Evolutionary conservation across 2,888 invertebrate genomes (phyloP), one percentile per base, ranked within the genome.

Genomic region (Nemotelus nigrinus): DNA sequence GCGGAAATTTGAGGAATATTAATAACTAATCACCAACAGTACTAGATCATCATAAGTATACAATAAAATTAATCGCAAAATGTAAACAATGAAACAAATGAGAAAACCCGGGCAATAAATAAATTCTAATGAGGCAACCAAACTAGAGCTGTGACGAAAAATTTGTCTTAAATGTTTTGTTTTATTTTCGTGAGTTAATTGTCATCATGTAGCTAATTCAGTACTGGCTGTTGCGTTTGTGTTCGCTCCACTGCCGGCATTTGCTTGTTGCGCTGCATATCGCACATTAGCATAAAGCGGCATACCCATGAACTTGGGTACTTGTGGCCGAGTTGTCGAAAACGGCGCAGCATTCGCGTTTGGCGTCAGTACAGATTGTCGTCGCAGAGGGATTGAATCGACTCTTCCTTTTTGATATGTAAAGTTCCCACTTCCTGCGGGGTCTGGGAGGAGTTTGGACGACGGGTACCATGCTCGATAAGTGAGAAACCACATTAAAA

Each of bases 401-500:
- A 80, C 82, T 72, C 81, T 84, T 43, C 87, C 88, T 83, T 91
- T 92, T 82, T 92, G 92, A 83, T 96, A 96, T 82, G 91, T 93
- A 85, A 96, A 96, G 80, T 91, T 86, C 60, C 95, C 95, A 81
- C 93, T 93, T 10, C 95, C 96, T 39, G 96, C 94, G 68, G 92
- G 85, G 80, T 91, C 91, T 0, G 95, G 92, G 72, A 93, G 86
- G 48, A 91, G 81, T 78, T 89, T 88, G 10, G 91, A 89, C 75
- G 91, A 88, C 63, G 89, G 90, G 85, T 92, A 96, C 93, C 94
- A 94, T 82, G 92, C 90, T 79, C 93, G 90, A 85, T 98, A 98
- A 0, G 96, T 96, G 44, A 95, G 87, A 88, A 94, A 97, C 98
- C 98, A 98, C 50, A 94, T 94, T 3, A 93, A 84, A 82, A 97